Conservation (phyloP, 92 coral and sea anemone species). For the Phenganax stokvisi region DNA sequence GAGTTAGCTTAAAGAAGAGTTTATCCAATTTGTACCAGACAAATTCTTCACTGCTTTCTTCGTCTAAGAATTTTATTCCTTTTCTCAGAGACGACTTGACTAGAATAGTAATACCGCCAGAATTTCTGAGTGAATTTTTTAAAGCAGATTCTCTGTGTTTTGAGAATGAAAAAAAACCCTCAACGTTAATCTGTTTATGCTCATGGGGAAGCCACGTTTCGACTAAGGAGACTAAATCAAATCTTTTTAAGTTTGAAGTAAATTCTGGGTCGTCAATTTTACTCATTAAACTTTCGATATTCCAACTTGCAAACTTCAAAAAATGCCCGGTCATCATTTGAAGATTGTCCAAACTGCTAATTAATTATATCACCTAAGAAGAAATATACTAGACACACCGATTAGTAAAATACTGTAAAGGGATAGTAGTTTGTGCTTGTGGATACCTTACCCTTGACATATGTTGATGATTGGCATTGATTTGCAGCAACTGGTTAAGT, state of each 20-base stretch:
- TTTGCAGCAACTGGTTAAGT: background rate
- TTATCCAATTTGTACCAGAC: no score
- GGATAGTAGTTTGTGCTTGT: background rate
- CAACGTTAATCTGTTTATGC: no score
- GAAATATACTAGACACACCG: background rate
- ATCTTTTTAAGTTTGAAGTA: no score
- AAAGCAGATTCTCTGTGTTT: no score
- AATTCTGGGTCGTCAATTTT: background rate
- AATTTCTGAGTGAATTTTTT: background rate
- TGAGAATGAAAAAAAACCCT: no score
- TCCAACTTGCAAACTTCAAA: background rate
- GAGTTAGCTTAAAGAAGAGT: no score
- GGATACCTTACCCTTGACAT: background rate
- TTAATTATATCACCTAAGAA: no score
- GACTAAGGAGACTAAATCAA: no score
- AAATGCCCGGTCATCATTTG: background rate
- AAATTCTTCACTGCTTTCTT: no score
- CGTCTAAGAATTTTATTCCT: no score
- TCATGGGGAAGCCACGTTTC: no score
- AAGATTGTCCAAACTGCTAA: background rate
- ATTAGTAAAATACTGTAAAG: background rate
- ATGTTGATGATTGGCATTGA: background rate
- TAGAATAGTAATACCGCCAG: background rate
- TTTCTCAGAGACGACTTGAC: background rate
- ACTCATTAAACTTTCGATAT: background rate